Percentiles rank a stretch among this genome's conserved stretches.
phyloP scores from a whole-genome alignment of 2,797 vertebrate species.

The Pseudopleuronectes americanus region DNA sequence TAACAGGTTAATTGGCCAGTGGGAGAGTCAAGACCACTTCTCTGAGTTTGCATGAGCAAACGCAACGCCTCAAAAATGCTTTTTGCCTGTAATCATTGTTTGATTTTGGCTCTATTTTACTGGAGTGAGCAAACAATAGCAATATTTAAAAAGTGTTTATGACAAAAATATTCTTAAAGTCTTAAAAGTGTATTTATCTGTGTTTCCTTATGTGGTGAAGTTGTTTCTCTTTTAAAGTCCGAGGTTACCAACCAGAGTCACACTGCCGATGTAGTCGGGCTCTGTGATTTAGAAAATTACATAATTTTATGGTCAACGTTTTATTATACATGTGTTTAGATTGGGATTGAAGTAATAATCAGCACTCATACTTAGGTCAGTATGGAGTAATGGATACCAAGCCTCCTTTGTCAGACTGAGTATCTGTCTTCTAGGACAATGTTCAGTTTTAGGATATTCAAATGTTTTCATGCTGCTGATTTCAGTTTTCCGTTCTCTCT shows the following conservation, averaged over 20 bases:
- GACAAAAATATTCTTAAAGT: too few relatives aligned
- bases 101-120: neutral
- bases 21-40: neutral
- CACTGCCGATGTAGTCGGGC: too few relatives aligned
- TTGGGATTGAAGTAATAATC: neutral
- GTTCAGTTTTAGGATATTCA: neutral
- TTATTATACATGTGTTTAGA: neutral
- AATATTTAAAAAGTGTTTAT: too few relatives aligned
- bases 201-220: neutral
- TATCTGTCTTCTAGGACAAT: neutral
- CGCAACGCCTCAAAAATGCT: neutral
- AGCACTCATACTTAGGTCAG: neutral
- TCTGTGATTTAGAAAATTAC: too few relatives aligned
- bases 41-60: too few relatives aligned
- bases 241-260: too few relatives aligned
- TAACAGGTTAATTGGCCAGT: slow-evolving; percentile 3
- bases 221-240: neutral
- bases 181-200: neutral
- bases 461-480: neutral
- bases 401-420: neutral
- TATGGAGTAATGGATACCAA: neutral
- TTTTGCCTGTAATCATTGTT: neutral
- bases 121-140: too few relatives aligned
- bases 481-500: neutral
- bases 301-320: too few relatives aligned